Base-by-base conservation (phyloP, 2,113 vertebrate species). In the Pituophis catenifer region DNA sequence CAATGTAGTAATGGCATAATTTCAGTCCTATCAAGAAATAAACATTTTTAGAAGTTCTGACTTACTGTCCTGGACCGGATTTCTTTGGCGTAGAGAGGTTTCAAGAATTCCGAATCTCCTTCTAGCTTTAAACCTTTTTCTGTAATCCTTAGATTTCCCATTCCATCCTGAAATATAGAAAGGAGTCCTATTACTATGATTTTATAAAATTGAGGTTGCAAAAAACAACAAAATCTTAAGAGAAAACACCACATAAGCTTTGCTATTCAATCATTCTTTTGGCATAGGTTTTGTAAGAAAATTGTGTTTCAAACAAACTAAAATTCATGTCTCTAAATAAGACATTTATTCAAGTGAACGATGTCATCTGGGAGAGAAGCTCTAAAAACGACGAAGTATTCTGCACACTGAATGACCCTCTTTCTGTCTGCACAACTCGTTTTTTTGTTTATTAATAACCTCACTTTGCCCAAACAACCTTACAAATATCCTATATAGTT, bases 51-150 rank as follows among this genome's bases (percentile, higher is more conserved):
- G 17, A 62, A 88, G 90, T 91, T 88, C 44, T 53, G 3, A 98
- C 99, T 99, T 98, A 99, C 99, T 96, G 98, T 98, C 98, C 98
- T 98, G 97, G 99, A 99, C 93, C 98, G 98, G 97, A 99, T 99
- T 99, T 99, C 99, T 99, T 99, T 99, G 99, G 99, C 99, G 96
- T 99, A 99, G 96, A 99, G 98, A 95, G 99, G 99, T 97, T 99
- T 98, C 96, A 99, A 98, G 97, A 99, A 99, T 98, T 99, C 99
- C 0, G 99, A 99, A 97, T 99, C 98, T 95, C 99, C 99, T 97
- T 99, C 99, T 90, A 99, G 98, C 97, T 98, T 99, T 96, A 99
- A 98, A 95, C 99, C 99, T 93, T 99, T 99, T 94, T 99, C 99
- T 2, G 99, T 99, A 97, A 99, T 99, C 97, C 99, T 98, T 96